phyloP scores from a whole-genome alignment of 2,797 vertebrate species.

The Chiroxiphia lanceolata region DNA sequence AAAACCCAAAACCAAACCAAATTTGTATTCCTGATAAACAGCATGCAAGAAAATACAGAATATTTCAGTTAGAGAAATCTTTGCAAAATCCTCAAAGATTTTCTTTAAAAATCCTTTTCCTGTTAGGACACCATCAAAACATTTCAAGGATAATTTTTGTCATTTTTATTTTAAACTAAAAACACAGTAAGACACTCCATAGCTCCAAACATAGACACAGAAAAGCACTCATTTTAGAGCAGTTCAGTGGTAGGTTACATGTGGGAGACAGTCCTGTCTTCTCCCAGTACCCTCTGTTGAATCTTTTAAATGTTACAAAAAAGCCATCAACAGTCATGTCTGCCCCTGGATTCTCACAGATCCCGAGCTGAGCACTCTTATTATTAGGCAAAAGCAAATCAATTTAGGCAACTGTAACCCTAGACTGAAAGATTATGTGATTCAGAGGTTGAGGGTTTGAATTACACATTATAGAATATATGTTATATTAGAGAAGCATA shows the following conservation, averaged over 20 bases:
- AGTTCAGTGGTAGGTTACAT: neutral
- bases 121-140: neutral
- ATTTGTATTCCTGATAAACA: neutral
- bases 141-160: neutral
- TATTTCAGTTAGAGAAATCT: neutral
- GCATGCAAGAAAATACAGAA: neutral
- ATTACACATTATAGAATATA: neutral
- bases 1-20: rapidly evolving
- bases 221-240: neutral
- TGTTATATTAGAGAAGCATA: neutral
- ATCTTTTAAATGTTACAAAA: neutral
- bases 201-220: neutral
- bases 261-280: neutral
- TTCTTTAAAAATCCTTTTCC: neutral
- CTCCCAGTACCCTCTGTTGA: neutral
- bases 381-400: neutral
- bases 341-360: neutral
- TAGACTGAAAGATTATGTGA: neutral
- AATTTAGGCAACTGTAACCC: neutral
- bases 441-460: neutral
- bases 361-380: neutral
- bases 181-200: neutral
- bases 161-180: neutral
- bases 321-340: rapidly evolving
- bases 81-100: neutral